Percentiles rank a stretch among this genome's conserved stretches.
Conservation (phyloP, 2,113 vertebrate genomes). For the Mastomys natalensis region DNA sequence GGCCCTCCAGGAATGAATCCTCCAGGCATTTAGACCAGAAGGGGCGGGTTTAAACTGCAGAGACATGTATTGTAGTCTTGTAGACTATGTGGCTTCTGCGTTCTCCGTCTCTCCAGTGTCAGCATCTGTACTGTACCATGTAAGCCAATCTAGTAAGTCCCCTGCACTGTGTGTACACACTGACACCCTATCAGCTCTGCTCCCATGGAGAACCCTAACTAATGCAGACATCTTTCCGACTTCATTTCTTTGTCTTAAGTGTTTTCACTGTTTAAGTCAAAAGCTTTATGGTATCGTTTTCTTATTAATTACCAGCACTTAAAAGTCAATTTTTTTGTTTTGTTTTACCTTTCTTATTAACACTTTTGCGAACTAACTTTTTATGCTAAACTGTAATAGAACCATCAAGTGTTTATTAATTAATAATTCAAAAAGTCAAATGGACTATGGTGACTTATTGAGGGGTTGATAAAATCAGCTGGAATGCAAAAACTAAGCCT, state of each 20-base stretch:
- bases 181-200: neutral
- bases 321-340: neutral
- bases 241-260: neutral
- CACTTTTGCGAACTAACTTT: slow-evolving; percentile 35
- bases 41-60: neutral
- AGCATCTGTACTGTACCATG: neutral
- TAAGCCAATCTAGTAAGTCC: neutral
- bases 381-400: neutral
- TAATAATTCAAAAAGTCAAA: neutral
- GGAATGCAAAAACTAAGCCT: slow-evolving; percentile 7
- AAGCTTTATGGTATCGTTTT: slow-evolving; percentile 36
- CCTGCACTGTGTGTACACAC: neutral
- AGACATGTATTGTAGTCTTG: neutral
- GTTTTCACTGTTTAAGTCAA: neutral
- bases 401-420: neutral
- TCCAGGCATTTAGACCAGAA: neutral
- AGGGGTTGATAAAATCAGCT: neutral
- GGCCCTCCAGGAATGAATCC: neutral
- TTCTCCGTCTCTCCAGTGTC: neutral
- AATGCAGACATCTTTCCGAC: neutral
- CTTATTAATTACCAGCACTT: slow-evolving; percentile 13
- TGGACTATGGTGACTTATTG: neutral
- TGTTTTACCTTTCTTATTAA: slow-evolving; percentile 35
- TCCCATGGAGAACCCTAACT: neutral
- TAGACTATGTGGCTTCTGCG: neutral